Evolutionary conservation across 2,113 vertebrate species (phyloP), one percentile per base, ranked within the genome.

Genomic region (Mungos mungo): DNA sequence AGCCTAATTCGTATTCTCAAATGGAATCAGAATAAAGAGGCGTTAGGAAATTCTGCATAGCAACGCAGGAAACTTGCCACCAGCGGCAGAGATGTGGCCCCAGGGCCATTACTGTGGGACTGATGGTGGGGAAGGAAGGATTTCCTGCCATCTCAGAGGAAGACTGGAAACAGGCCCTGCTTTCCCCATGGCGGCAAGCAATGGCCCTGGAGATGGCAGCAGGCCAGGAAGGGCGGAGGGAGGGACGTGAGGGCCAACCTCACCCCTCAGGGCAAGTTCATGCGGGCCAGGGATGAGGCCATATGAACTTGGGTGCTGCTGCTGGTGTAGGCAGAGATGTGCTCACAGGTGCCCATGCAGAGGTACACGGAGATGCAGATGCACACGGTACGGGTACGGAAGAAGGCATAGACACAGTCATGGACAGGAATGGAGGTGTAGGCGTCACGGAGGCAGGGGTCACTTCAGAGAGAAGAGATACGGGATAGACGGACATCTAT

Each of bases 301-400:
- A 13, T 1, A 29, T 1, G 18, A 10, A 57, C 23, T 5, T 10
- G 12, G 47, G 4, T 25, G 19, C 0, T 5, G 38, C 21, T 25
- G 15, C 3, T 18, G 8, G 4, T 8, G 10, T 47, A 45, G 35
- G 33, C 3, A 0, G 0, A 63, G 2, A 1, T 4, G 38, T 4
- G 33, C 8, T 19, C 4, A 10, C 5, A 33, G 15, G 11, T 4
- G 4, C 7, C 38, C 33, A 7, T 16, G 41, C 0, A 13, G n/a
- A 7, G 0, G 33, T 2, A 66, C 18, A 2, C 1, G 4, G 8
- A 18, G 35, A 18, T 19, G 8, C 47, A 65, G 35, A 38, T 4
- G 45, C 16, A 35, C 8, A 2, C 1, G 7, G 60, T 2, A 3
- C 5, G 9, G 45, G 33, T 10, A 38, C 57, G 12, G 41, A 25